A percentile compares a stretch with the other conserved stretches of the same genome.
Conservation (phyloP, 2,888 invertebrate species). For the Drosophila kokeensis region DNA sequence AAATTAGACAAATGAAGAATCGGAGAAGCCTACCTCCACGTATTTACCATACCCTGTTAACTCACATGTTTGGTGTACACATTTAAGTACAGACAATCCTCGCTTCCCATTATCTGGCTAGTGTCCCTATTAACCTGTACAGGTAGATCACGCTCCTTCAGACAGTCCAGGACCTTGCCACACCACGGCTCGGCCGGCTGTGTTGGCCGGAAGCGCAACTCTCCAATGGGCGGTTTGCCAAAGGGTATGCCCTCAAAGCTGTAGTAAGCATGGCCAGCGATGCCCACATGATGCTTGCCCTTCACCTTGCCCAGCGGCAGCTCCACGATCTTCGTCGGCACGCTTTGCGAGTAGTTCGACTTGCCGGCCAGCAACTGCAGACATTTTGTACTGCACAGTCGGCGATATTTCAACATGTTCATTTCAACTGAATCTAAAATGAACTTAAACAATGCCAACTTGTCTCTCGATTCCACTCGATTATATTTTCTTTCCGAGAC, state of each 20-base stretch:
- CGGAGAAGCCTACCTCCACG: not conserved
- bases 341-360: conserved; percentile 13
- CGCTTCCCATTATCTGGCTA: conserved; percentile 59
- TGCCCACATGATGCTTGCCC: conserved; percentile 66
- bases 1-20: not conserved
- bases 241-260: conserved; percentile 81
- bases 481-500: not conserved
- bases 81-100: conserved; percentile 80
- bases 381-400: conserved; percentile 21
- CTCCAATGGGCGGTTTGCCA: conserved; percentile 73
- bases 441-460: conserved; percentile 20
- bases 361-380: conserved; percentile 7
- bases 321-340: conserved; percentile 39
- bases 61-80: conserved; percentile 74
- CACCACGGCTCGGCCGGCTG: conserved; percentile 83
- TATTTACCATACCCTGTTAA: not conserved
- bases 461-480: not conserved
- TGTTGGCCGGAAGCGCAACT: conserved; percentile 78
- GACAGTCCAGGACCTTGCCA: conserved; percentile 66
- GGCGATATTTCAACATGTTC: conserved; percentile 47
- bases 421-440: conserved; percentile 17
- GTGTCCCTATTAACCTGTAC: conserved; percentile 65
- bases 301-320: conserved; percentile 69
- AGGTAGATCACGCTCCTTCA: conserved; percentile 46
- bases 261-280: conserved; percentile 65